Evolutionary conservation across 2,113 vertebrate genomes (phyloP), one percentile per base, ranked within the genome.

Genomic region (Atrichornis clamosus): DNA sequence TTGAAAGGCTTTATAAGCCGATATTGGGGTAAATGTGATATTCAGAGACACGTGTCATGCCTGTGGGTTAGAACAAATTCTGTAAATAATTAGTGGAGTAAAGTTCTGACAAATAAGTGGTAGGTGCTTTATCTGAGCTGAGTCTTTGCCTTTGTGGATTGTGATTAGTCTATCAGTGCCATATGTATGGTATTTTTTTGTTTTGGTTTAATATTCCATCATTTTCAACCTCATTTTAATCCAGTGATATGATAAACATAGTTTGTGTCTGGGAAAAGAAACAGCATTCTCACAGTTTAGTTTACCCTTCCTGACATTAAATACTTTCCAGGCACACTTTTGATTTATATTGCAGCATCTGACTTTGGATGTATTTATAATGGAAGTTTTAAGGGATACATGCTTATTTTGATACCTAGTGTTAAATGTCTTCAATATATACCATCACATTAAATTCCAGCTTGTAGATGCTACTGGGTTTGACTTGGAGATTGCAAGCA

Each of bases 351-450:
- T 59, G 9, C 44, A 90, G 47, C 60, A 76, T 73, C 46, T 68
- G 56, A 63, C 30, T 95, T 97, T 93, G 69, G 67, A 59, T 89
- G 26, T 37, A 80, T 91, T 91, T 96, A 60, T 56, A 96, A 90
- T 50, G 70, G 42, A 82, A 96, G 55, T 96, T 97, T 92, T 96
- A 93, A 94, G 16, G 12, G 75, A 60, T 85, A 80, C 24, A 11
- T 76, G 67, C 68, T 89, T 97, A 84, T 94, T 97, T 93, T 97
- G 90, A 94, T 63, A 91, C 84, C 53, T 75, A 80, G 33, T 90
- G 73, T 70, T 92, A 95, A 97, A 90, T 62, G 39, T 53, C 92
- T 96, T 95, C 70, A 87, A 13, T 84, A 87, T 52, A 23, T 64
- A 90, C 30, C 24, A 23, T 1, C 15, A 55, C 47, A 78, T 94